Evolutionary conservation across 2,113 vertebrate species (phyloP), one percentile per base, ranked within the genome.

Genomic region (Centropristis striata): DNA sequence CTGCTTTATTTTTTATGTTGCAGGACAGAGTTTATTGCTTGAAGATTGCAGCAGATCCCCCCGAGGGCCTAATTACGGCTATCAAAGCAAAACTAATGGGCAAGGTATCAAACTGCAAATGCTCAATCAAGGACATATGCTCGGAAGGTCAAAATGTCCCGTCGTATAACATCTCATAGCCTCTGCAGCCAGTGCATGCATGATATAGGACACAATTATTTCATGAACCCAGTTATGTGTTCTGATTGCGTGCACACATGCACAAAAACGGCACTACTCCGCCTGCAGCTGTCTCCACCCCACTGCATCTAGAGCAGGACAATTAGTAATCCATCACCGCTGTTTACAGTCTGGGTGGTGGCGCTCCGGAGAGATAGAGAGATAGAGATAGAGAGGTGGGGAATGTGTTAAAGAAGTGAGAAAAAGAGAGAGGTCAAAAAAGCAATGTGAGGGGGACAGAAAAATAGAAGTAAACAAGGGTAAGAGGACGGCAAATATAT

Each of bases 261-360:
- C 49, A 42, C 27, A 16, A 27, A 46, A 11, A 13, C 63, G 23
- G 18, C 20, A 18, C 21, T 59, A 39, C 21, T 49, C 86, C 82
- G 83, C 66, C 51, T 47, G n/a, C 84, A 87, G 85, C 85, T 86
- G 78, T 71, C 78, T 74, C 83, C 77, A 71, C 81, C 85, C 60
- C 73, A 20, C 46, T 85, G 85, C 77, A 88, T 88, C 85, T 68
- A 76, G 70, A 89, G 81, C 76, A 72, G 78, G 79, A 86, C 78
- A 84, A 92, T 92, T 92, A 91, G 89, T 80, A 87, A 90, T 89
- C 88, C 86, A 89, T 88, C 88, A 88, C 68, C 20, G 53, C 69
- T 92, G 88, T 86, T 91, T 91, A 88, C 86, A 80, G 89, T 91
- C 88, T 83, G 81, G 82, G 71, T 80, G 83, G 82, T 84, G 75